phyloP scores from a whole-genome alignment of 2,113 vertebrate species.

The Syrmaticus mikado region DNA sequence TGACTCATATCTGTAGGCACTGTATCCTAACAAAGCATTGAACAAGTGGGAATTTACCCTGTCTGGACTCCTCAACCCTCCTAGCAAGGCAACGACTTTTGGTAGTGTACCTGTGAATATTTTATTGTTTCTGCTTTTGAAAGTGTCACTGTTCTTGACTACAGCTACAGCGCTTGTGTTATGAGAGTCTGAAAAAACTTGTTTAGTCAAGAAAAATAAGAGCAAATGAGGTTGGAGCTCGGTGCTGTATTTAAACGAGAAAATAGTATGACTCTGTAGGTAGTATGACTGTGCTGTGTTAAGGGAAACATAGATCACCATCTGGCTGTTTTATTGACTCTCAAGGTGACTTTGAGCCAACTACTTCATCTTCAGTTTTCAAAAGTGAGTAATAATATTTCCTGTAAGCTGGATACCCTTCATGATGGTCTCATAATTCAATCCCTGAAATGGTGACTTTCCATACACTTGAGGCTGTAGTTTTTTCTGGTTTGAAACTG shows the following conservation, averaged over 20 bases:
- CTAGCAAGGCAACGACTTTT: background rate
- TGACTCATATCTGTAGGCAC: background rate
- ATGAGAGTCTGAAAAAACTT: background rate
- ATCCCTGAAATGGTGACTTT: background rate
- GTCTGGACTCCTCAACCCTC: background rate
- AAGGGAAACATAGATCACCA: background rate
- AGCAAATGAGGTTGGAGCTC: background rate
- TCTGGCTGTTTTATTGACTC: background rate
- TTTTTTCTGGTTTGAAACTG: background rate
- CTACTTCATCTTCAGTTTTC: background rate
- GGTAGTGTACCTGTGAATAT: background rate
- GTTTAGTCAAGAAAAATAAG: background rate
- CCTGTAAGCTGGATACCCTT: background rate
- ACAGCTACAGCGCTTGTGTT: background rate
- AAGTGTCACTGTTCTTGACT: background rate
- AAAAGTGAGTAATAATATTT: background rate
- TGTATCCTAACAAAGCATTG: background rate
- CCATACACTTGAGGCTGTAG: background rate
- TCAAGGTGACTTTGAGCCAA: background rate
- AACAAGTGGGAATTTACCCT: background rate
- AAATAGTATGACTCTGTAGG: background rate
- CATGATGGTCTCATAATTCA: background rate
- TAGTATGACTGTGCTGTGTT: background rate
- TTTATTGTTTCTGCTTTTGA: background rate
- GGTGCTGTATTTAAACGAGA: background rate